A percentile compares a stretch with the other conserved stretches of the same genome.
Conservation (phyloP, 2,113 vertebrate genomes). For the Nibea albiflora region DNA sequence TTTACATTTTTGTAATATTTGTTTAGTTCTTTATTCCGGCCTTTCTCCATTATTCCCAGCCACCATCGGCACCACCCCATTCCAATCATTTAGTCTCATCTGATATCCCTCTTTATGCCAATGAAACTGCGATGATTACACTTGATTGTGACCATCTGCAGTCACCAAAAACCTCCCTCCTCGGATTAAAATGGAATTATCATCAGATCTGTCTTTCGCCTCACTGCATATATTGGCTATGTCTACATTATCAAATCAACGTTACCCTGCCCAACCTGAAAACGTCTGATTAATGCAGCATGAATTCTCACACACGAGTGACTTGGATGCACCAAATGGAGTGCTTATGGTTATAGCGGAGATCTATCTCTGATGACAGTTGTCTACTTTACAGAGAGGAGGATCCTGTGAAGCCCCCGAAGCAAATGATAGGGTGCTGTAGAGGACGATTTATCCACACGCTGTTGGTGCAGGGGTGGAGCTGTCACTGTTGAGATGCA, state of each 20-base stretch:
- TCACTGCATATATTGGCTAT: slow-evolving; percentile 1
- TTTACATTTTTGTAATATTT: too few species aligned
- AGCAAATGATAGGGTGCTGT: slow-evolving; percentile 34
- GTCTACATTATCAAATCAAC: slow-evolving; percentile 31
- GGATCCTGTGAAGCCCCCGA: slow-evolving; percentile 24
- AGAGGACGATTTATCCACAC: slow-evolving; percentile 43
- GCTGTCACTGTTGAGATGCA: slow-evolving; percentile 55
- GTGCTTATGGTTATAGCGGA: slow-evolving; percentile 22
- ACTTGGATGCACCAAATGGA: slow-evolving; percentile 21
- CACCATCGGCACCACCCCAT: slow-evolving; percentile 4
- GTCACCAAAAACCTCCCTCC: slow-evolving; percentile 18
- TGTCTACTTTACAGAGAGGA: slow-evolving; percentile 40
- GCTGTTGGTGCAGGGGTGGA: slow-evolving; percentile 43
- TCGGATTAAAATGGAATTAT: slow-evolving; percentile 37
- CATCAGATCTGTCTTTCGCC: not conserved
- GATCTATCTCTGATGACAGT: slow-evolving; percentile 31
- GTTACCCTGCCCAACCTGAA: not conserved
- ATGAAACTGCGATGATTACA: slow-evolving; percentile 32
- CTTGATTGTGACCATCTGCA: slow-evolving; percentile 43
- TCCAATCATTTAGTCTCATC: slow-evolving; percentile 7
- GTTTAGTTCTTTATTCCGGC: too few species aligned
- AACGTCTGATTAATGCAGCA: slow-evolving; percentile 17
- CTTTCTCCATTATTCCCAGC: not conserved
- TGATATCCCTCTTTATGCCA: slow-evolving; percentile 17
- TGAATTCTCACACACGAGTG: slow-evolving; percentile 4